These are phyloP conservation scores for Dorcus parallelipipedus DNA, from an alignment of 2,888 invertebrate species.

Conservation along the genomic window DNA sequence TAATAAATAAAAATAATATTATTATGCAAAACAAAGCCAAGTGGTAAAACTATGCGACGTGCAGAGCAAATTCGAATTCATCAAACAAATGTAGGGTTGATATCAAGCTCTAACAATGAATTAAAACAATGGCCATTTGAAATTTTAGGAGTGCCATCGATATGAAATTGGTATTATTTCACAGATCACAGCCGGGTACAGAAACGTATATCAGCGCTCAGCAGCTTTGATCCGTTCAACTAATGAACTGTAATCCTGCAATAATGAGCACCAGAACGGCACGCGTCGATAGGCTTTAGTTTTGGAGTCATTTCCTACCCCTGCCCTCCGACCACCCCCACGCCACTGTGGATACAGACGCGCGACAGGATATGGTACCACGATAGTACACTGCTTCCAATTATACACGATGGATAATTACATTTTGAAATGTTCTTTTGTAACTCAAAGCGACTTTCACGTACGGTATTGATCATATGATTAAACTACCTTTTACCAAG, in stretches of 20 bases:
- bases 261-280: constrained; percentile 39
- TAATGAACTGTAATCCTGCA: constrained; percentile 47
- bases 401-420: constrained; percentile 28
- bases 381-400: constrained; percentile 24
- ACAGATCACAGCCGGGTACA: constrained; percentile 10
- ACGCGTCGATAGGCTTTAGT: constrained; percentile 31
- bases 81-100: too few species aligned
- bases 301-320: constrained; percentile 23
- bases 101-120: too few species aligned
- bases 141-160: constrained; percentile 19
- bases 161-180: constrained; percentile 19
- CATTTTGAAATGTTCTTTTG: constrained; percentile 18
- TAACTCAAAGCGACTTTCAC: background rate
- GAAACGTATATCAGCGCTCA: constrained; percentile 17
- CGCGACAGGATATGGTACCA: constrained; percentile 17
- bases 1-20: too few species aligned
- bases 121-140: constrained; percentile 5
- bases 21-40: too few species aligned
- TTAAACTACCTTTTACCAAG: too few species aligned
- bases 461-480: too few species aligned
- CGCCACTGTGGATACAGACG: background rate
- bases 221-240: constrained; percentile 41
- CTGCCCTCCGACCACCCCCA: background rate
- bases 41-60: too few species aligned
- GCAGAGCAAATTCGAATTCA: too few species aligned